phyloP scores from a whole-genome alignment of 2,113 vertebrate genomes.

The Suricata suricatta region DNA sequence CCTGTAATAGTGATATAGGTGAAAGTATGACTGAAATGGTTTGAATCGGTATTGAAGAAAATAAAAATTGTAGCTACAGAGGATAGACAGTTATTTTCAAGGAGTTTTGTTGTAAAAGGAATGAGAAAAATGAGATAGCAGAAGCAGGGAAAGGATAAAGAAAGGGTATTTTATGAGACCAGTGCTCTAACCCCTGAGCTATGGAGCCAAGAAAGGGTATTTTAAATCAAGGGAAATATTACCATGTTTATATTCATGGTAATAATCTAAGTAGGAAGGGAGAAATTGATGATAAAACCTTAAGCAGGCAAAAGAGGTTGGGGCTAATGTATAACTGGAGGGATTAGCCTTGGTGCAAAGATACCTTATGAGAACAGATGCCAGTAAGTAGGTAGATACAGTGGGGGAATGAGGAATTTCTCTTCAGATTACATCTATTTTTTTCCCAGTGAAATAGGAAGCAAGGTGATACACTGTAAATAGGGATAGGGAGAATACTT shows the following conservation, averaged over 20 bases:
- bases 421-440: not conserved
- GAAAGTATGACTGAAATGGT: not conserved
- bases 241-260: not conserved
- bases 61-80: not conserved
- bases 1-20: not conserved
- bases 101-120: not conserved
- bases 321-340: not conserved
- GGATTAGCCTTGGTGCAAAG: not conserved
- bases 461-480: not conserved
- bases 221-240: slow-evolving; percentile 12
- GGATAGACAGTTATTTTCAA: not conserved
- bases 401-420: not conserved
- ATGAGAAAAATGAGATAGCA: not conserved
- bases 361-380: not conserved
- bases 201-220: not conserved
- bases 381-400: not conserved
- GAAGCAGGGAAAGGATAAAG: not conserved
- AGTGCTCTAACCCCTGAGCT: too few species aligned
- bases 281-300: not conserved
- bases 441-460: slow-evolving; percentile 24
- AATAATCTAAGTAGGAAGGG: not conserved
- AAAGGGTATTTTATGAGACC: slow-evolving; percentile 41
- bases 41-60: not conserved
- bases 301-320: not conserved
- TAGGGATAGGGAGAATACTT: not conserved